Conservation (phyloP, 2,888 invertebrate genomes). For the Oithona nana region DNA sequence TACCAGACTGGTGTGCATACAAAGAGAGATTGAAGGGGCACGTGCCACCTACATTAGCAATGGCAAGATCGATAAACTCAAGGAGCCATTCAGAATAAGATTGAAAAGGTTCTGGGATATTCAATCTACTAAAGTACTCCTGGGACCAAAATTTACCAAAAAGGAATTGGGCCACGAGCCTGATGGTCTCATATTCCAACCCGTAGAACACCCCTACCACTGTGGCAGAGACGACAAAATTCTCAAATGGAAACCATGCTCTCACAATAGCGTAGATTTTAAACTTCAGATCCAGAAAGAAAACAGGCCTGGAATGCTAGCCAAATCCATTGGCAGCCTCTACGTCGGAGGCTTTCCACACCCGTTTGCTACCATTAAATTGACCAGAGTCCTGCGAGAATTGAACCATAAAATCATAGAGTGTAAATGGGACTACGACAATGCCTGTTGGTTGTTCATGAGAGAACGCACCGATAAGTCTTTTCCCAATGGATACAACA, state of each 20-base stretch:
- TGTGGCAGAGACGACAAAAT: slow-evolving; percentile 63
- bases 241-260: slow-evolving; percentile 91
- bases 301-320: slow-evolving; percentile 46
- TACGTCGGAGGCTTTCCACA: slow-evolving; percentile 51
- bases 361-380: slow-evolving; percentile 53
- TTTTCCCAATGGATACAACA: slow-evolving; percentile 69
- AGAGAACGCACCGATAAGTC: slow-evolving; percentile 90
- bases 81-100: slow-evolving; percentile 76
- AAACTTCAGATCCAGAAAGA: slow-evolving; percentile 57
- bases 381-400: slow-evolving; percentile 53
- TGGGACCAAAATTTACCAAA: slow-evolving; percentile 25
- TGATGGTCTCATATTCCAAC: slow-evolving; percentile 95
- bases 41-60: slow-evolving; percentile 53
- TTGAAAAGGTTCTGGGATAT: slow-evolving; percentile 81
- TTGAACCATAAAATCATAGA: slow-evolving; percentile 87
- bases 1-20: slow-evolving; percentile 52
- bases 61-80: slow-evolving; percentile 49
- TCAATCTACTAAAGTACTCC: slow-evolving; percentile 43
- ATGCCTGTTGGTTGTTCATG: slow-evolving; percentile 73
- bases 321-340: slow-evolving; percentile 35
- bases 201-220: slow-evolving; percentile 58
- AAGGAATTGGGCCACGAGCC: slow-evolving; percentile 66
- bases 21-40: slow-evolving; percentile 35
- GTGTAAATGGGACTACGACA: slow-evolving; percentile 49
- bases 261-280: slow-evolving; percentile 91